Base-by-base conservation (phyloP, 2,113 vertebrate species). In the Cyphomyrus discorhynchus region DNA sequence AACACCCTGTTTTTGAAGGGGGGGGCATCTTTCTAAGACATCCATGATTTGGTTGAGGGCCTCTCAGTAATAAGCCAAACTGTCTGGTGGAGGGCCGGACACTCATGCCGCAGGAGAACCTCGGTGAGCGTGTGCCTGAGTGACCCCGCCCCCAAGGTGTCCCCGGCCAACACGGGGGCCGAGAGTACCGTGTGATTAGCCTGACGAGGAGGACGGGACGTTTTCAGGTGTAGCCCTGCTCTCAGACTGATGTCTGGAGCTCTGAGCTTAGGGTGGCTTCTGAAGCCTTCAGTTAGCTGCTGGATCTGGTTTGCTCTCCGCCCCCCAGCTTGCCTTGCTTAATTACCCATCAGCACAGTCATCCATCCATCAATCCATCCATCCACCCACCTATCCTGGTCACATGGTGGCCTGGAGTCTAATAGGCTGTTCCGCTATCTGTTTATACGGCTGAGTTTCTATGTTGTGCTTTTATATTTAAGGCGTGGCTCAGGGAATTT, bases 211-310 rank as follows among this genome's bases (percentile, higher is more conserved):
- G 92, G 89, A 92, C 90, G 90, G 88, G 92, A 93, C 92, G 92
- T 92, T 93, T 93, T 93, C 89, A 93, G 93, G 91, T 88, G n/a
- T 50, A 90, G 24, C 49, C 77, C 88, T 62, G 50, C 91, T 90
- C 94, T 95, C 92, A 93, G 95, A 96, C 95, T 96, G 96, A 96
- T 94, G 94, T 92, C 92, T 95, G 93, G 91, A 95, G 94, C 94
- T 91, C 52, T 92, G 94, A 94, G 95, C 94, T 95, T 95, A 95
- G 13, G 50, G 92, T 52, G 92, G 92, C 91, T 93, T 92, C 91
- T 92, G 93, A 95, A 95, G 93, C 95, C 13, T 53, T 95, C 94
- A 93, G 94, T 90, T 84, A 52, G 93, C 94, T 94, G 94, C 91
- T 91, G 92, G 92, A 88, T 94, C 91, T 66, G 93, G 93, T 8